These are phyloP conservation scores for Crypturellus tataupa DNA, from an alignment of 2,797 vertebrate species.

Conservation along the genomic window DNA sequence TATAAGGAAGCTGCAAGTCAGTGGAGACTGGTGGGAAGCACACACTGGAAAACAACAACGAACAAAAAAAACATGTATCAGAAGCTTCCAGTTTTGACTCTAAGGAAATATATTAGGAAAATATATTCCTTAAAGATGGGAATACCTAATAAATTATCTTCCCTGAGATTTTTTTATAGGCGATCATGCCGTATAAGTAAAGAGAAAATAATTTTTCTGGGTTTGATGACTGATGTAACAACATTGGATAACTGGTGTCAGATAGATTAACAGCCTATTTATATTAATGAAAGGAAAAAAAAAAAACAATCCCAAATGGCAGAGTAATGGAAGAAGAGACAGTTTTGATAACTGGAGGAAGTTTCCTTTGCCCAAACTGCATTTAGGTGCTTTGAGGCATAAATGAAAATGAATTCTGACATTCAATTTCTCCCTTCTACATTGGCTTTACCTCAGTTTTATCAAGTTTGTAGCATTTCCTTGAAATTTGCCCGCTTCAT, in stretches of 20 bases:
- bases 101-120: background rate
- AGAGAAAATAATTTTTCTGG: background rate
- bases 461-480: background rate
- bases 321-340: background rate
- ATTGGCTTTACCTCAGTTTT: background rate
- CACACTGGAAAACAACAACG: background rate
- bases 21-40: background rate
- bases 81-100: background rate
- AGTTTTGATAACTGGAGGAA: background rate
- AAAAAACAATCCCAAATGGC: background rate
- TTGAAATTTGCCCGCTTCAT: background rate
- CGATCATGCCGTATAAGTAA: background rate
- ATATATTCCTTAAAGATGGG: rapidly evolving
- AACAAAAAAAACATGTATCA: background rate
- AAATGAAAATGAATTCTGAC: constrained; percentile 13
- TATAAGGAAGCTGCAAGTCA: background rate
- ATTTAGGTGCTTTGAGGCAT: background rate
- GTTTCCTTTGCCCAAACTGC: no score
- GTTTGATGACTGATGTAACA: background rate
- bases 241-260: background rate
- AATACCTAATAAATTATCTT: background rate
- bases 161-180: background rate
- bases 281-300: background rate
- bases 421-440: background rate
- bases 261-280: background rate